These are phyloP conservation scores for Meteorus cinctellus DNA, from an alignment of 2,888 invertebrate genomes.

Conservation along the genomic window DNA sequence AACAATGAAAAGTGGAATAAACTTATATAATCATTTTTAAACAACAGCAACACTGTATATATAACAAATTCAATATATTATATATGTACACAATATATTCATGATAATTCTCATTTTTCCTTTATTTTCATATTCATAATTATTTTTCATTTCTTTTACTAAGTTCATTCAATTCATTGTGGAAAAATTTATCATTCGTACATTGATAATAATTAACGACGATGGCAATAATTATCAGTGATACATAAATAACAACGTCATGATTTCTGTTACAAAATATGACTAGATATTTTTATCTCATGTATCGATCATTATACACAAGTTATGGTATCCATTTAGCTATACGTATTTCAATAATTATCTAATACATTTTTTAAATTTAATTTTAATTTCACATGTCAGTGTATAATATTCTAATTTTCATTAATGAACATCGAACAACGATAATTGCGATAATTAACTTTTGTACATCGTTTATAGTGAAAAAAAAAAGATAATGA, in stretches of 20 bases:
- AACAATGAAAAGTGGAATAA: not conserved
- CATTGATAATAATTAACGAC: constrained; percentile 18
- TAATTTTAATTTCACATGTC: constrained; percentile 35
- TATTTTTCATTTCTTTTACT: not conserved
- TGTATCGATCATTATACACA: too few species aligned
- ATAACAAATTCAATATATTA: constrained; percentile 51
- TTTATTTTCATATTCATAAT: constrained; percentile 32
- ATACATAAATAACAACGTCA: constrained; percentile 51
- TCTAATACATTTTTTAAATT: constrained; percentile 46
- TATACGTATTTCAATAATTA: not conserved
- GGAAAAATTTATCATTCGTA: not conserved
- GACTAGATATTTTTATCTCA: constrained; percentile 54
- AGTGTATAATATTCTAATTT: not conserved
- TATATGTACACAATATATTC: constrained; percentile 21
- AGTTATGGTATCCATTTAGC: constrained; percentile 44
- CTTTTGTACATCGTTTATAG: constrained; percentile 13
- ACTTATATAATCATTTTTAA: constrained; percentile 10
- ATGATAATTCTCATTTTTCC: constrained; percentile 25
- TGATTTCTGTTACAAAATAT: constrained; percentile 65
- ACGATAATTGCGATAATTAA: constrained; percentile 1
- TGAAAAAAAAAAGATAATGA: not conserved
- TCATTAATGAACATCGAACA: constrained; percentile 9
- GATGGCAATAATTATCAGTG: constrained; percentile 43
- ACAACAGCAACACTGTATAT: constrained; percentile 43
- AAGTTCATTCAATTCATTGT: constrained; percentile 16